Evolutionary conservation across 2,113 vertebrate genomes (phyloP).

Genomic region (Bubo blakistoni): DNA sequence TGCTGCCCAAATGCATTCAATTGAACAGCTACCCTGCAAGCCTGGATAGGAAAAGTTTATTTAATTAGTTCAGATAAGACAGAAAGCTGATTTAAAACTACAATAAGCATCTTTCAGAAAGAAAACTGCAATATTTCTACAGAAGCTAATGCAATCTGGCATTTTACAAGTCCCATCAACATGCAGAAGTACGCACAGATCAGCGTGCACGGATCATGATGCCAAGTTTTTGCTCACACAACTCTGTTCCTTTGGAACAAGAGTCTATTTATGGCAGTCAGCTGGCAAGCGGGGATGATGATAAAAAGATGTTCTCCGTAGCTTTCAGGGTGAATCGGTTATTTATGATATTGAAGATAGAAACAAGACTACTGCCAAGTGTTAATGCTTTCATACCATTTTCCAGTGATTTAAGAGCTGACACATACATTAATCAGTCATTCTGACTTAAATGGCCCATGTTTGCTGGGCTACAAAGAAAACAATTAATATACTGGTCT

Average conservation of each 20-base stretch:
- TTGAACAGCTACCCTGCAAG: accelerated
- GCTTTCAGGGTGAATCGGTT: background rate
- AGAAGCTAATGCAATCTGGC: background rate
- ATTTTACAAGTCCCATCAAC: background rate
- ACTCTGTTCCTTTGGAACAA: background rate
- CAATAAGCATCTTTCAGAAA: background rate
- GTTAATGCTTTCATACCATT: background rate
- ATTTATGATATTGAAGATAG: background rate
- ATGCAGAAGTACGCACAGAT: background rate
- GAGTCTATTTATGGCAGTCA: background rate
- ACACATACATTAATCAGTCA: background rate
- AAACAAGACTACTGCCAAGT: background rate
- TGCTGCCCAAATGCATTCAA: background rate
- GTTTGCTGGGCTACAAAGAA: background rate
- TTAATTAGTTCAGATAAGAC: background rate
- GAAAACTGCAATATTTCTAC: background rate
- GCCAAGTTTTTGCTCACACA: background rate
- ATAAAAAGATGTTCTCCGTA: background rate
- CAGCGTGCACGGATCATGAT: background rate
- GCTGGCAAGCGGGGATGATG: background rate
- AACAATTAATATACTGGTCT: background rate
- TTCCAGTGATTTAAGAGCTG: background rate
- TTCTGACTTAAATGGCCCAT: background rate
- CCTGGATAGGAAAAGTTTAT: background rate
- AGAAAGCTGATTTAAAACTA: background rate